Conservation (phyloP, 1,140 invertebrate species). For the Globodera ellingtonae region DNA sequence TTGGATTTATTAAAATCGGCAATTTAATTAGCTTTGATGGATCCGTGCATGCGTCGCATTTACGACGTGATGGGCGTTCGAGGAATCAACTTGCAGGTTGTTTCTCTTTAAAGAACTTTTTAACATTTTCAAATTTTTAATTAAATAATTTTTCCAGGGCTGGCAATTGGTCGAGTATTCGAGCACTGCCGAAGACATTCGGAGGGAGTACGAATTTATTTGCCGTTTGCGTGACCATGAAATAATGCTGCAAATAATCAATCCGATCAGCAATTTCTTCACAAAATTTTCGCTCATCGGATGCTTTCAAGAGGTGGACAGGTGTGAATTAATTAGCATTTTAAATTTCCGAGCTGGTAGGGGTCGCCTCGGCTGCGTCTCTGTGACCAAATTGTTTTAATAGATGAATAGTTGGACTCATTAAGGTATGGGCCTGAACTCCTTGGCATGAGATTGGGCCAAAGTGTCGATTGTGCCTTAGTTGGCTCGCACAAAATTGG, state of each 20-base stretch:
- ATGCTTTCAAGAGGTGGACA: conserved; percentile 46
- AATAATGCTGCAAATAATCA: conserved; percentile 60
- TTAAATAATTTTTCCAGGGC: background rate
- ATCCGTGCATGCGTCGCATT: conserved; percentile 59
- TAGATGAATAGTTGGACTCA: background rate
- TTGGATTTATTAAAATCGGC: conserved; percentile 9
- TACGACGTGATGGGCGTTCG: conserved; percentile 59
- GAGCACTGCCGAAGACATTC: conserved; percentile 49
- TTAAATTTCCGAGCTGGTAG: background rate
- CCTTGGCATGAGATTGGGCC: conserved; percentile 21
- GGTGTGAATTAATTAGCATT: conserved; percentile 11
- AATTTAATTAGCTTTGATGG: conserved; percentile 50
- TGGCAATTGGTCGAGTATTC: conserved; percentile 58
- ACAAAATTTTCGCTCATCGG: conserved; percentile 52
- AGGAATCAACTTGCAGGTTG: conserved; percentile 53
- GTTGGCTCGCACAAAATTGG: conserved; percentile 11
- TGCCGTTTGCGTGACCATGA: conserved; percentile 57
- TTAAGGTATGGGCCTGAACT: conserved; percentile 12
- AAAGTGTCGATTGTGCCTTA: conserved; percentile 20
- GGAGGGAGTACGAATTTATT: conserved; percentile 62
- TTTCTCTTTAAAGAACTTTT: no score
- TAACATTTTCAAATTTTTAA: no score
- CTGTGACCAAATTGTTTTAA: background rate
- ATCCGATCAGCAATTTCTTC: conserved; percentile 51
- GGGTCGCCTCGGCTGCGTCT: no score